phyloP scores from a whole-genome alignment of 2,797 vertebrate genomes.

The Cryptoblepharus egeriae region DNA sequence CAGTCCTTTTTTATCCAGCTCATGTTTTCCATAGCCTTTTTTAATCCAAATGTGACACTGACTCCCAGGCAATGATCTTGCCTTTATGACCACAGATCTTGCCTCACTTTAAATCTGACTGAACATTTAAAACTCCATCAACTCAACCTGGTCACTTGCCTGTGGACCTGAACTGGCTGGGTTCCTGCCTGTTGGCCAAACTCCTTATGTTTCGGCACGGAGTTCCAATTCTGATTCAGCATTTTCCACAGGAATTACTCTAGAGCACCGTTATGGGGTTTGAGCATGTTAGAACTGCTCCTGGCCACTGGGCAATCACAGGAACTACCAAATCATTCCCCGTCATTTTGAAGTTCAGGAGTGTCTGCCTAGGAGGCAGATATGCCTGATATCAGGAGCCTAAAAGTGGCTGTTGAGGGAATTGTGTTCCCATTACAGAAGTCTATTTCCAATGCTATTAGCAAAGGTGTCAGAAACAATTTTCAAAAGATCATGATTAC shows the following conservation, averaged over 20 bases:
- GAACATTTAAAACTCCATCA: neutral
- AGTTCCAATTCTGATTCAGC: slow-evolving; percentile 8
- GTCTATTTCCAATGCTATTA: too few species aligned
- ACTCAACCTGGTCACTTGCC: slow-evolving; percentile 6
- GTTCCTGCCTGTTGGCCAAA: neutral
- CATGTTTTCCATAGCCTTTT: neutral
- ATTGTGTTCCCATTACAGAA: too few species aligned
- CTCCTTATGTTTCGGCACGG: neutral
- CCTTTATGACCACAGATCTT: neutral
- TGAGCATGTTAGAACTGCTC: neutral
- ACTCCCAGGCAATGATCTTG: neutral
- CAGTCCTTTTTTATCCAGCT: neutral
- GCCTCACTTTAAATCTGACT: neutral
- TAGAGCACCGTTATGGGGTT: neutral
- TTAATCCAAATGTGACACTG: neutral
- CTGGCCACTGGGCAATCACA: neutral
- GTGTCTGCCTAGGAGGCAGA: neutral
- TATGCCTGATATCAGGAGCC: too few species aligned
- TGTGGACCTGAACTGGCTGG: neutral
- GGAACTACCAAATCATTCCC: neutral
- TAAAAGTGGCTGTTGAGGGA: neutral
- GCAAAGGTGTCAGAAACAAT: too few species aligned
- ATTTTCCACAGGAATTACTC: neutral
- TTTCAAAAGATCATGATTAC: too few species aligned
- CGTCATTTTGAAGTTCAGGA: neutral